These are phyloP conservation scores for Acleris holmiana DNA, from an alignment of 2,888 invertebrate genomes.

Conservation along the genomic window DNA sequence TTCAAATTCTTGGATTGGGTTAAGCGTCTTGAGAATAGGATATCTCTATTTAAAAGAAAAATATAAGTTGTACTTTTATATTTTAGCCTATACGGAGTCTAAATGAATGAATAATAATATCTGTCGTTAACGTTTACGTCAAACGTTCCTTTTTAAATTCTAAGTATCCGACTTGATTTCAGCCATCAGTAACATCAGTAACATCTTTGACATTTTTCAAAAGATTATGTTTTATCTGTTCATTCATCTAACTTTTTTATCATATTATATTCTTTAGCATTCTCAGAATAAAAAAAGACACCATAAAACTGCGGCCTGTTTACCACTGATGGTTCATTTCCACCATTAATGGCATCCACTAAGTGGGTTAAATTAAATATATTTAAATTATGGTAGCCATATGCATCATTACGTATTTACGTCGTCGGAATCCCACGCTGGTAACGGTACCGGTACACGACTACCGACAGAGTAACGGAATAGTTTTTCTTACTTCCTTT, in stretches of 20 bases:
- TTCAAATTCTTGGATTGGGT: constrained; percentile 5
- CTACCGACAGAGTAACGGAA: constrained; percentile 33
- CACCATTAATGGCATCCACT: not conserved
- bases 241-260: too few species aligned
- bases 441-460: constrained; percentile 26
- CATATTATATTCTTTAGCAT: too few species aligned
- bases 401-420: constrained; percentile 28
- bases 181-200: too few species aligned
- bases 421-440: constrained; percentile 23
- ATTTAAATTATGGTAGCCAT: constrained; percentile 19
- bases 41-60: not conserved
- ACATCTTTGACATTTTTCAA: too few species aligned
- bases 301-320: not conserved
- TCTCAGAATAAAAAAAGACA: too few species aligned
- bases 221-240: too few species aligned
- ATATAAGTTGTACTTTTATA: too few species aligned
- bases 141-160: too few species aligned
- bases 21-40: not conserved
- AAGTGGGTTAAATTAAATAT: constrained; percentile 28
- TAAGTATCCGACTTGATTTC: too few species aligned
- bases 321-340: not conserved
- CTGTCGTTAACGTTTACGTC: too few species aligned
- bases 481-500: constrained; percentile 31
- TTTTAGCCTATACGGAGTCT: not conserved
- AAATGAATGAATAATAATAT: too few species aligned